Conservation (phyloP, 1,140 invertebrate species). For the Cydia pomonella region DNA sequence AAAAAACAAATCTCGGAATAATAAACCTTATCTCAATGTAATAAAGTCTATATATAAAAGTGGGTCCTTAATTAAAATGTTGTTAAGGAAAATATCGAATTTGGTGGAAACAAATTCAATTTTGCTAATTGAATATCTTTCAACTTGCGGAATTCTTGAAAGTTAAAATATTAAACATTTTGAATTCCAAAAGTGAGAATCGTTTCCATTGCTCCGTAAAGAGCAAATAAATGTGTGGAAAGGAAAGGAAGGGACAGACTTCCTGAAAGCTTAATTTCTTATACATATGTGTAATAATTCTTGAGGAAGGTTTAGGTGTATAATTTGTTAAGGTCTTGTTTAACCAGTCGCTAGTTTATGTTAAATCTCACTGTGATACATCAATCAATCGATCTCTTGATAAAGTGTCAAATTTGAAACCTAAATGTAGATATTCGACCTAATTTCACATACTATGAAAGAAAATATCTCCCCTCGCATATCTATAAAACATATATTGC, state of each 20-base stretch:
- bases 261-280: no score
- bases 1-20: not conserved
- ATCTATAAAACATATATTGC: not conserved
- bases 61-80: not conserved
- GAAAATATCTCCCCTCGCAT: not conserved
- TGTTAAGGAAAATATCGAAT: constrained; percentile 8
- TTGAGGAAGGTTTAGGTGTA: no score
- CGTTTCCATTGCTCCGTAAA: not conserved
- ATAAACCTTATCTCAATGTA: not conserved
- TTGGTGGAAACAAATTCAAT: not conserved
- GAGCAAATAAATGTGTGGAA: not conserved
- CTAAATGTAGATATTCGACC: not conserved
- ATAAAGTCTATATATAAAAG: not conserved
- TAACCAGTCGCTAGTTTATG: no score
- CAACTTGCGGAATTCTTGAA: not conserved
- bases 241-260: no score
- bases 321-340: no score
- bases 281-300: no score
- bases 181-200: not conserved
- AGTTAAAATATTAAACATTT: not conserved
- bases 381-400: not conserved
- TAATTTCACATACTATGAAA: not conserved
- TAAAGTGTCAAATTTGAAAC: not conserved
- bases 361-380: no score
- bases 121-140: not conserved